Evolutionary conservation across 1,140 invertebrate species (phyloP), one percentile per base, ranked within the genome.

Genomic region (Platyscapa corneri): DNA sequence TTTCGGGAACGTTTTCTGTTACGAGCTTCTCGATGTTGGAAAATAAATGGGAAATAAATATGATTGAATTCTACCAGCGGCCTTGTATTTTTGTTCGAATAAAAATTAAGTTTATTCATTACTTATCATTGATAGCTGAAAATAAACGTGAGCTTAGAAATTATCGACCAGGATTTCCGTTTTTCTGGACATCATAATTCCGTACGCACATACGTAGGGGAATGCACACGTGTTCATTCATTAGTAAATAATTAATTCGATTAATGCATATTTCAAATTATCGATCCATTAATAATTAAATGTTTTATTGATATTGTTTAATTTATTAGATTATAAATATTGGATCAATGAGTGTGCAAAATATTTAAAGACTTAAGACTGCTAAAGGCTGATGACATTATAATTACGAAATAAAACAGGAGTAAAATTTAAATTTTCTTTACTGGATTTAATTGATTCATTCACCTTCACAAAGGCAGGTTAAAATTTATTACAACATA

Each of bases 401-500:
- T 37, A 30, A 7, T 23, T 60, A 79, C 12, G 16, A 60, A 79
- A 79, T 78, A 70, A 67, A 70, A 72, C 10, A 82, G 46, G 30
- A 72, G 53, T 49, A 72, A 10, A 49, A 67, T 37, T 74, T 74
- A 0, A 14, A 46, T 49, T 49, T 60, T 86, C 78, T 64, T 79
- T 53, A 49, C 34, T 86, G 85, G 65, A 65, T 83, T 86, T 86
- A 86, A 86, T 86, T 82, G 60, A 77, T 86, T 77, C 42, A 78
- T 77, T 70, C 37, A 82, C 46, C 80, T 78, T 86, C 10, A 32
- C 37, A 72, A 81, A 82, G 79, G 72, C 76, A 82, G 42, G 27
- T 86, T 65, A 56, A 86, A 86, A 86, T 82, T 86, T 60, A 86
- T 20, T 86, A 86, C 84, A 86, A 86, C 84, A 82, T 82, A 86